Base-by-base conservation (phyloP, 1,140 invertebrate species). In the Ceratina japonica region DNA sequence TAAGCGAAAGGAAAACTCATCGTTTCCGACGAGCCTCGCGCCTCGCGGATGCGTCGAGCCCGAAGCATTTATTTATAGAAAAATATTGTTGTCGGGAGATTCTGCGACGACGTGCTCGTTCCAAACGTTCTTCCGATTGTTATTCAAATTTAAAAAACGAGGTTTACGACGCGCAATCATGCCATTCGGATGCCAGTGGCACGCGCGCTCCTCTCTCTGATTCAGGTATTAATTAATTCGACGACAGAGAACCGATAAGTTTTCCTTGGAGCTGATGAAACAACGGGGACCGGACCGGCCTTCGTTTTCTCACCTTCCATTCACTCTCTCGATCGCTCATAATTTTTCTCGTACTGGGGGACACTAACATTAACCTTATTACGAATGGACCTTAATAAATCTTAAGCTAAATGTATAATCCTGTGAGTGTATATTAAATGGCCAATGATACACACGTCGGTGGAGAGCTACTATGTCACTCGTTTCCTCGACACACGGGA, bases 1-100 rank as follows among this genome's bases (percentile, higher is more conserved):
- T 64, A 20, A 49, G 75, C 63, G 68, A 69, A 78, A 78, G 69
- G 69, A 71, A 78, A 78, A 78, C 44, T 78, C 68, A 78, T 78
- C 75, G 75, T 63, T 61, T 37, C 49, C 44, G 56, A n/a, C 52
- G 10, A 75, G 63, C 63, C 49, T 64, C 49, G 72, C 8, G 37
- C 27, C 4, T 51, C 44, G 7, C 16, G 24, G 24, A n/a, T 56
- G 18, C 18, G 20, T n/a, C 22, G n/a, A 22, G 24, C 18, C 61
- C 31, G 49, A 62, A 78, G 69, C 75, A 72, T 78, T 78, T 72
- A 72, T 69, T 69, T 64, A 72, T 77, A 77, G 51, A 78, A 78
- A 78, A 72, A 78, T 77, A 77, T 59, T 37, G 20, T 61, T 37
- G 58, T 70, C 75, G 65, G 16, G 2, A 64, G 49, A 27, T 8